phyloP scores from a whole-genome alignment of 1,140 invertebrate genomes.

The Drosophila virilis region DNA sequence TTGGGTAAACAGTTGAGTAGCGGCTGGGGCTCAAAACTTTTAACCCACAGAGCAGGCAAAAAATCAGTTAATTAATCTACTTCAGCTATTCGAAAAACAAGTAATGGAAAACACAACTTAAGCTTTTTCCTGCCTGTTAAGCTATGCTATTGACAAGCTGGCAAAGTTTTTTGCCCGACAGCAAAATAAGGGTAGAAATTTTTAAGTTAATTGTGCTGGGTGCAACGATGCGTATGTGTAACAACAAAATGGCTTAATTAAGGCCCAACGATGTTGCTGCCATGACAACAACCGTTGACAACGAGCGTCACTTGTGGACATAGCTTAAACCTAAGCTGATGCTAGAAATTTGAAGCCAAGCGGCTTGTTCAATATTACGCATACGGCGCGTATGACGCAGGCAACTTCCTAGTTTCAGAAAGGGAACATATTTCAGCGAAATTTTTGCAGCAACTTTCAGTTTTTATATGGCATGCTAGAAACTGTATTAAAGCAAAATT shows the following conservation, averaged over 20 bases:
- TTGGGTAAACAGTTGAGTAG: conserved; percentile 36
- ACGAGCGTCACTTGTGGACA: conserved; percentile 9
- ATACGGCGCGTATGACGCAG: conserved; percentile 44
- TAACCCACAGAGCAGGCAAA: conserved; percentile 14
- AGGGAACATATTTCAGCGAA: neutral
- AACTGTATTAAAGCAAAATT: no score
- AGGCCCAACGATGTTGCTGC: conserved; percentile 17
- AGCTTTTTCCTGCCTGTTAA: conserved; percentile 14
- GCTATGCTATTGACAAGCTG: conserved; percentile 14
- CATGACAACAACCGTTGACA: conserved; percentile 7
- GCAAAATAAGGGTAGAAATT: conserved; percentile 6
- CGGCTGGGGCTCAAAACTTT: conserved; percentile 33
- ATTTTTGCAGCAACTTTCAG: neutral
- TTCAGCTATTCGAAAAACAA: conserved; percentile 28
- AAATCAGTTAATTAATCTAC: conserved; percentile 70
- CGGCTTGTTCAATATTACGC: conserved; percentile 44
- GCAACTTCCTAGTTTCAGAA: neutral
- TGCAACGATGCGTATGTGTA: conserved; percentile 69
- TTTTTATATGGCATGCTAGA: neutral
- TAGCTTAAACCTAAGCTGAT: conserved; percentile 43
- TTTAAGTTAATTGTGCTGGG: conserved; percentile 58
- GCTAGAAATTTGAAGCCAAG: conserved; percentile 45
- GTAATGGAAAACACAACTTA: conserved; percentile 31
- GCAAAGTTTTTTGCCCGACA: conserved; percentile 6
- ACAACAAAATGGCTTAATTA: conserved; percentile 71